phyloP scores from a whole-genome alignment of 1,140 invertebrate species.

The Tyrophagus putrescentiae region DNA sequence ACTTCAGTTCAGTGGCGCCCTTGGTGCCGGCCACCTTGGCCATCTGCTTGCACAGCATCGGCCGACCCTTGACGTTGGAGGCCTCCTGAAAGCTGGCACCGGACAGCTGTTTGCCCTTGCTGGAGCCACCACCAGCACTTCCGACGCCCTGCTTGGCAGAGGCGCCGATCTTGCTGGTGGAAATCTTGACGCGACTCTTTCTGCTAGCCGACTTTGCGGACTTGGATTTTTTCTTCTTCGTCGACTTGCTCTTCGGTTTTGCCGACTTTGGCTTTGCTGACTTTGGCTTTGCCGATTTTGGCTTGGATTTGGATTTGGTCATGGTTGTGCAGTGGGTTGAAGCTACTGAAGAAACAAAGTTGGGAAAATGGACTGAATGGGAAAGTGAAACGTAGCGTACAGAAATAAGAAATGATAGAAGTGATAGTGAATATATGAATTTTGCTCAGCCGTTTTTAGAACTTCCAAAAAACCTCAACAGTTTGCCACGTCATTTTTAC shows the following conservation, averaged over 20 bases:
- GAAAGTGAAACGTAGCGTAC: too few species aligned
- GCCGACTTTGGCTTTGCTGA: neutral
- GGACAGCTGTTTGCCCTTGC: neutral
- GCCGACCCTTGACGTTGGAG: neutral
- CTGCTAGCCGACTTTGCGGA: too few species aligned
- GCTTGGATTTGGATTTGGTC: neutral
- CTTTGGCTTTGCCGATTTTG: neutral
- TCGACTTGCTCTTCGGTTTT: neutral
- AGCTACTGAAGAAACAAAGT: too few species aligned
- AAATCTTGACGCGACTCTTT: too few species aligned
- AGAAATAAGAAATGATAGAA: too few species aligned
- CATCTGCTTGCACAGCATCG: neutral
- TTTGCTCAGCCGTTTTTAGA: too few species aligned
- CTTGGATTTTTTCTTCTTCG: neutral
- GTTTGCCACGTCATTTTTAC: too few species aligned
- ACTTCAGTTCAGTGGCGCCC: neutral
- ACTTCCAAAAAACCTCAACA: too few species aligned
- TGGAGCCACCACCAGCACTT: neutral
- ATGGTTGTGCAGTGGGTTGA: too few species aligned
- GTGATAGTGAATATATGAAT: too few species aligned
- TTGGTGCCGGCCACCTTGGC: neutral
- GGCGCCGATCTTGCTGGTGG: neutral
- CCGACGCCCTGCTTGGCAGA: neutral
- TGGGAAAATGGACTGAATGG: too few species aligned
- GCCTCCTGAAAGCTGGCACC: neutral